phyloP scores from a whole-genome alignment of 2,888 invertebrate species.

The Pycnomerus fuliginosus region DNA sequence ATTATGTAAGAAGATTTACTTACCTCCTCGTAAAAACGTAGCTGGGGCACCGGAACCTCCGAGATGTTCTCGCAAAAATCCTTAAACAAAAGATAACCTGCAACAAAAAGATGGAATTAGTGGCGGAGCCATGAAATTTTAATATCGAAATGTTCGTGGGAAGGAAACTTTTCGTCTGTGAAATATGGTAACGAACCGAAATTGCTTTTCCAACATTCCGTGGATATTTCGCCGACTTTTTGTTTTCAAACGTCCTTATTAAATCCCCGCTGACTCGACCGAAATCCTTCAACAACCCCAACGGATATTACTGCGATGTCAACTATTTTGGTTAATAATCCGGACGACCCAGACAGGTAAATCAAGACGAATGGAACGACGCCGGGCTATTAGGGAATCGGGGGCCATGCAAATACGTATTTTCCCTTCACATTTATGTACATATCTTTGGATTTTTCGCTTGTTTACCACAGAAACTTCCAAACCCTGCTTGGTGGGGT shows the following conservation, averaged over 20 bases:
- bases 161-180: no score
- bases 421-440: no score
- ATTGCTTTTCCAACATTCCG: conserved; percentile 15
- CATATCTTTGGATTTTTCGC: no score
- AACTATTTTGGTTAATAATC: no score
- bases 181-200: conserved; percentile 14
- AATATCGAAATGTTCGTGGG: conserved; percentile 1
- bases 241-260: conserved; percentile 5
- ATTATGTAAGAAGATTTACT: conserved; percentile 40
- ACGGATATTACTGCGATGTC: no score
- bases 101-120: conserved; percentile 52
- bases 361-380: no score
- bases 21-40: conserved; percentile 99
- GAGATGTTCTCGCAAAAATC: conserved; percentile 97
- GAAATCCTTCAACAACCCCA: no score
- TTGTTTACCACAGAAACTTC: no score
- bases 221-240: conserved; percentile 1
- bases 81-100: conserved; percentile 98
- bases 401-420: no score
- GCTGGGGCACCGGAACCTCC: conserved; percentile 95
- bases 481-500: no score
- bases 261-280: neutral
- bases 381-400: no score
- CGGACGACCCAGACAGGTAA: no score
- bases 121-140: conserved; percentile 1